These are phyloP conservation scores for Lochmaea crataegi DNA, from an alignment of 2,888 invertebrate species.

Conservation along the genomic window DNA sequence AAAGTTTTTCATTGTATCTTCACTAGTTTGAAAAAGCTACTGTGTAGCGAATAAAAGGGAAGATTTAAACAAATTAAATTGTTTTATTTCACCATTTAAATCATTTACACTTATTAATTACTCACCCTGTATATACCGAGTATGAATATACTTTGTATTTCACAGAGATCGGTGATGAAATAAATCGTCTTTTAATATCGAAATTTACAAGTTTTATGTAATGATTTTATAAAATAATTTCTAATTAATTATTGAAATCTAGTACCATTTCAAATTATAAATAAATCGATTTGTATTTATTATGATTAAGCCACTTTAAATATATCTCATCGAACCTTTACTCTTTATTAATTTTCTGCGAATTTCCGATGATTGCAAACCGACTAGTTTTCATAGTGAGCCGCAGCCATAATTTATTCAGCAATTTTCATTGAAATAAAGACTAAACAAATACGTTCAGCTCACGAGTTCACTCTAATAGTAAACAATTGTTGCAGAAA, in stretches of 20 bases:
- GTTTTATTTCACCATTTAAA: too few species aligned
- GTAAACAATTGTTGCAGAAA: slow-evolving; percentile 2
- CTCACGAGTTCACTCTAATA: too few species aligned
- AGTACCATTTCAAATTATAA: slow-evolving; percentile 16
- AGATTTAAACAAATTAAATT: too few species aligned
- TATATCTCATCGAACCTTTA: not conserved
- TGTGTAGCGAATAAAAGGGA: too few species aligned
- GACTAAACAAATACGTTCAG: slow-evolving; percentile 9
- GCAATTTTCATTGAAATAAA: slow-evolving; percentile 11
- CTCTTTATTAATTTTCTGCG: slow-evolving; percentile 5
- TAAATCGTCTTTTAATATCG: too few species aligned
- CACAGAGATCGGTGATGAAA: too few species aligned
- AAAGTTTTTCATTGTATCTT: too few species aligned
- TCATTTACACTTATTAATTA: too few species aligned
- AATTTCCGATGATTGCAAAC: slow-evolving; percentile 12
- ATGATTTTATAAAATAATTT: not conserved
- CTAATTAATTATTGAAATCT: slow-evolving; percentile 18
- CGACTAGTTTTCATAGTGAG: not conserved
- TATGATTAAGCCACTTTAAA: not conserved
- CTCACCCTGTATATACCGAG: too few species aligned
- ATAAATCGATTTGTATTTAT: not conserved
- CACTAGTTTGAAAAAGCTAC: too few species aligned
- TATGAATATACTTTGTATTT: too few species aligned
- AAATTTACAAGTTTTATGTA: not conserved
- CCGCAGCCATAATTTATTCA: slow-evolving; percentile 8